Base-by-base conservation (phyloP, 1,140 invertebrate species). In the Microplitis mediator region DNA sequence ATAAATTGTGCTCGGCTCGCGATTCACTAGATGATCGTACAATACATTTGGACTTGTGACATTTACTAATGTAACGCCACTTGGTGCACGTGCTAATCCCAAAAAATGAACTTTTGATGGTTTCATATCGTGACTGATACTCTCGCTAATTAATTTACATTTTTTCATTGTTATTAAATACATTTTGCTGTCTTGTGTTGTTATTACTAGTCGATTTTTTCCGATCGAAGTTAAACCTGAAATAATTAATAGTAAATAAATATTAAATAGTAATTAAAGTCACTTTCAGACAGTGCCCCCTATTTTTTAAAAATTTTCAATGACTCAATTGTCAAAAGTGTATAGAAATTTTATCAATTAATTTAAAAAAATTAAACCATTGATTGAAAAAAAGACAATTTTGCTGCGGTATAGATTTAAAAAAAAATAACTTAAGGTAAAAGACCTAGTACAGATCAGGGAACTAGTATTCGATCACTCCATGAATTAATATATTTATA, bases 1-100 rank as follows among this genome's bases (percentile, higher is more conserved):
- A 8, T 78, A 71, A 13, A 86, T 50, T 50, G 60, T 78, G 6
- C 76, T 82, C 32, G 86, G 86, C 64, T 88, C 84, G 8, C 81
- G 79, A 50, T 77, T 71, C 1, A 82, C 73, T 34, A 87, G 72
- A 75, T 87, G 86, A 78, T 87, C 86, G 52, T 83, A 83, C 5
- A 75, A 74, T 8, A 52, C 62, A 69, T 77, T 80, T 4, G 86
- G 86, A 77, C 80, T 84, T 3, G 81, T 84, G 35, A 86, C 65
- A 32, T 80, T 81, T 4, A 77, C 31, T 51, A 85, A 80, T 14
- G 85, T 75, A 5, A 70, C 34, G 70, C 71, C 76, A 68, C 79
- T 87, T 32, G 50, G 71, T 1, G 85, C 86, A 74, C 74, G 68
- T 3, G 81, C 75, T 4, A 86, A 74, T 1, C 85, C 86, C 0